phyloP scores from a whole-genome alignment of 2,113 vertebrate species.

The Notarius quadriscutis region DNA sequence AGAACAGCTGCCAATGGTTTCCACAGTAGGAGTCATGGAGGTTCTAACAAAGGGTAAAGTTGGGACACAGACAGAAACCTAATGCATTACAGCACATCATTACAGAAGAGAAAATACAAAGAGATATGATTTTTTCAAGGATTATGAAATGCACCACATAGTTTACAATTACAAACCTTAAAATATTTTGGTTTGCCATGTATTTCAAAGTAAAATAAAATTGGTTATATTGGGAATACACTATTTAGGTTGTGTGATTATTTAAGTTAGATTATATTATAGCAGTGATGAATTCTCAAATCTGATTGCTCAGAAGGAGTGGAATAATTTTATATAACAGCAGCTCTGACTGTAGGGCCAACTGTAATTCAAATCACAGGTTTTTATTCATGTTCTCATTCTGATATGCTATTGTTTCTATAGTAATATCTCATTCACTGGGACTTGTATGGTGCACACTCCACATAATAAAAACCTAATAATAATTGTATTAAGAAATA shows the following conservation, averaged over 20 bases:
- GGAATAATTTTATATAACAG: background rate
- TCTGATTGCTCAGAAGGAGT: background rate
- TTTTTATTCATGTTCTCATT: background rate
- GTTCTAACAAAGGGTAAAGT: conserved; percentile 6
- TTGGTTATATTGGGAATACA: background rate
- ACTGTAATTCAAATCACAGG: background rate
- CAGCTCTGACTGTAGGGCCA: background rate
- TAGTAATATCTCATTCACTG: background rate
- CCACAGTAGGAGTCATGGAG: conserved; percentile 41
- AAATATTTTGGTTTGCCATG: background rate
- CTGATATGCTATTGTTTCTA: background rate
- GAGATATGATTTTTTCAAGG: background rate
- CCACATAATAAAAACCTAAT: background rate
- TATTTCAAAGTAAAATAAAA: background rate
- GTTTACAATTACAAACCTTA: background rate
- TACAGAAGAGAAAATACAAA: conserved; percentile 10
- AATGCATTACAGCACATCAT: conserved; percentile 2
- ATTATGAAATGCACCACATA: background rate
- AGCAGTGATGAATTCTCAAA: background rate
- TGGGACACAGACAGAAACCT: background rate
- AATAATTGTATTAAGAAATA: background rate
- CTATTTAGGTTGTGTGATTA: background rate
- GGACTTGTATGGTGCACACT: background rate
- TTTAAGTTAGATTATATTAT: background rate
- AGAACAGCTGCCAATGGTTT: conserved; percentile 58